Evolutionary conservation across 2,797 vertebrate genomes (phyloP).

Genomic region (Cheirogaleus major): DNA sequence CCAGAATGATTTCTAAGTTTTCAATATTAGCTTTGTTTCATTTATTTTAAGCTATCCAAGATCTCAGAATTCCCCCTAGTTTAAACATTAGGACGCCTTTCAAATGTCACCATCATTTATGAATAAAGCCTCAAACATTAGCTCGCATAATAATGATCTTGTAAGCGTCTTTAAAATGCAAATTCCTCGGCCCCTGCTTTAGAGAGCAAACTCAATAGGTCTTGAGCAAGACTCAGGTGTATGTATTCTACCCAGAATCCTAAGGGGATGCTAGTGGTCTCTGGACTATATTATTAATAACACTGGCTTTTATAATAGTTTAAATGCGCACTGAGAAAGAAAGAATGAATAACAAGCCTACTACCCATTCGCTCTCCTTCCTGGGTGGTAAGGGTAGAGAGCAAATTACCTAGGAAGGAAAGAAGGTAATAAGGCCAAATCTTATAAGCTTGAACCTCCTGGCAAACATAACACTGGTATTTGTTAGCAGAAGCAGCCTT

Average conservation of each 20-base stretch:
- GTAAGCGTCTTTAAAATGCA: not conserved
- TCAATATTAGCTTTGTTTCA: not conserved
- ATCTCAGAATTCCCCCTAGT: not conserved
- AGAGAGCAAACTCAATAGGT: not conserved
- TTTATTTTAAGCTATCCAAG: not conserved
- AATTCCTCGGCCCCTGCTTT: not conserved
- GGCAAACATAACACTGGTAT: not conserved
- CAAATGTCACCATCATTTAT: not conserved
- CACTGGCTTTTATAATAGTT: not conserved
- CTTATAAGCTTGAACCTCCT: not conserved
- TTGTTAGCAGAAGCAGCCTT: not conserved
- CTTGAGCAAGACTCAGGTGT: not conserved
- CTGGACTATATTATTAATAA: not conserved
- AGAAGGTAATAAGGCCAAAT: not conserved
- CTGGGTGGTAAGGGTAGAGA: not conserved
- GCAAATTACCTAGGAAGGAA: not conserved
- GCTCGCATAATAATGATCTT: not conserved
- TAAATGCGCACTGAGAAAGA: not conserved
- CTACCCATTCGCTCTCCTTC: not conserved
- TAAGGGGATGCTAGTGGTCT: not conserved
- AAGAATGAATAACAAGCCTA: not conserved
- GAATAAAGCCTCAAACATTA: not conserved
- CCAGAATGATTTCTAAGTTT: not conserved
- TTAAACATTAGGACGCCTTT: not conserved
- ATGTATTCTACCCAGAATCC: not conserved